A percentile compares a stretch with the other conserved stretches of the same genome.
Evolutionary conservation across 2,888 invertebrate species (phyloP).

Genomic region (Lypha dubia): DNA sequence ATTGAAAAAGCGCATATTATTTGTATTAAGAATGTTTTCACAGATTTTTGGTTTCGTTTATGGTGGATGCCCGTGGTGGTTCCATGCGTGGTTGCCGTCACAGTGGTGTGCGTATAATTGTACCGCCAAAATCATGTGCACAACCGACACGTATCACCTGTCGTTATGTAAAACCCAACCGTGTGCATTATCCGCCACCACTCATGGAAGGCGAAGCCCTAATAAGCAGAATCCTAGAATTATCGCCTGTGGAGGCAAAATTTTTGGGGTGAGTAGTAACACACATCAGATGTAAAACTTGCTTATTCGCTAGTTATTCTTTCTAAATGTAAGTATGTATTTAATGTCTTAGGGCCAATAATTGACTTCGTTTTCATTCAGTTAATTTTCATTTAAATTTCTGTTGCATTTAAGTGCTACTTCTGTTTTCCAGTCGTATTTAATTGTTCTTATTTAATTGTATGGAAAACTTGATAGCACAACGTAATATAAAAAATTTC

Average conservation of each 20-base stretch:
- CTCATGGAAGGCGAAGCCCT: slow-evolving; percentile 99
- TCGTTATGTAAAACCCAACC: slow-evolving; percentile 90
- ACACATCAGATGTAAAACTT: no score
- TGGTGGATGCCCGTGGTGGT: slow-evolving; percentile 99
- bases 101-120: slow-evolving; percentile 97
- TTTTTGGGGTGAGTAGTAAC: slow-evolving; percentile 91
- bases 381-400: no score
- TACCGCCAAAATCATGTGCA: slow-evolving; percentile 97
- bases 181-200: slow-evolving; percentile 92
- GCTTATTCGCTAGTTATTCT: no score
- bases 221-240: slow-evolving; percentile 95
- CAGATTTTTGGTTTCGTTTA: slow-evolving; percentile 98
- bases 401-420: no score
- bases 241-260: slow-evolving; percentile 97
- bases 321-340: no score
- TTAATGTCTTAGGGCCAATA: no score
- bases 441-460: no score
- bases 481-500: no score
- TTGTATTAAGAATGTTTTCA: not conserved
- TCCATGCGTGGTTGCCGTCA: slow-evolving; percentile 99
- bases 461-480: no score
- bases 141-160: slow-evolving; percentile 99
- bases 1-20: no score
- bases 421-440: no score
- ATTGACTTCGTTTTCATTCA: no score